Conservation (phyloP, 2,888 invertebrate species). For the Thera britannica region DNA sequence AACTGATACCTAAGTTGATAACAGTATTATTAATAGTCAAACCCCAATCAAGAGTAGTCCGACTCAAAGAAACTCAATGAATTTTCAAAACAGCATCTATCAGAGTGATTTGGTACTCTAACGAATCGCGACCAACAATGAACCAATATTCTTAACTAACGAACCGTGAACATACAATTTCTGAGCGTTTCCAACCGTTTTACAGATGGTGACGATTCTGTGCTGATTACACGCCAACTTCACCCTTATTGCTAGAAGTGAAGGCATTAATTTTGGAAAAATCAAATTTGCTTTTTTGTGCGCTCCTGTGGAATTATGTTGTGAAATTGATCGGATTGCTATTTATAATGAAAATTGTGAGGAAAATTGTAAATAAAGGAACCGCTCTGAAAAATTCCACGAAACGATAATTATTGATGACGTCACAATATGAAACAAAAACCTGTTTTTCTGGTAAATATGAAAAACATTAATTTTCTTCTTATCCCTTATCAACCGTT, state of each 20-base stretch:
- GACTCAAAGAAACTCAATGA: conserved; percentile 4
- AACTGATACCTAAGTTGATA: too few species aligned
- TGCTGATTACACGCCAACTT: conserved; percentile 68
- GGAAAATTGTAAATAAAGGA: conserved; percentile 31
- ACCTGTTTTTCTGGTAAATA: too few species aligned
- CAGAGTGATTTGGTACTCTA: conserved; percentile 48
- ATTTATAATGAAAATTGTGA: conserved; percentile 33
- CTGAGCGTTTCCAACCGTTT: conserved; percentile 59
- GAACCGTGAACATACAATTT: conserved; percentile 69
- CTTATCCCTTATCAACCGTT: too few species aligned
- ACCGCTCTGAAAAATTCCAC: conserved; percentile 13
- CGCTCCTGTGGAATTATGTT: conserved; percentile 34
- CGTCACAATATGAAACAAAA: too few species aligned
- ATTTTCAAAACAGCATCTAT: conserved; percentile 19
- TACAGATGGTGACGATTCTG: conserved; percentile 73
- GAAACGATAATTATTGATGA: conserved; percentile 14
- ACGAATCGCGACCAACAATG: conserved; percentile 66
- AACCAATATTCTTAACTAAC: conserved; percentile 70
- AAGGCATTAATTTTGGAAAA: conserved; percentile 54
- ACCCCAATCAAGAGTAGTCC: conserved; percentile 13
- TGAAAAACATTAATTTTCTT: too few species aligned
- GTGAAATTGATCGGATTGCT: conserved; percentile 42
- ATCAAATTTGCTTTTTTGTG: conserved; percentile 43
- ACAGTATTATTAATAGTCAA: conserved; percentile 2
- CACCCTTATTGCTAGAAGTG: conserved; percentile 59